Evolutionary conservation across 53 echinoderm and acorn worm genomes (phyloP).

Genomic region (Hippasteria phrygiana): DNA sequence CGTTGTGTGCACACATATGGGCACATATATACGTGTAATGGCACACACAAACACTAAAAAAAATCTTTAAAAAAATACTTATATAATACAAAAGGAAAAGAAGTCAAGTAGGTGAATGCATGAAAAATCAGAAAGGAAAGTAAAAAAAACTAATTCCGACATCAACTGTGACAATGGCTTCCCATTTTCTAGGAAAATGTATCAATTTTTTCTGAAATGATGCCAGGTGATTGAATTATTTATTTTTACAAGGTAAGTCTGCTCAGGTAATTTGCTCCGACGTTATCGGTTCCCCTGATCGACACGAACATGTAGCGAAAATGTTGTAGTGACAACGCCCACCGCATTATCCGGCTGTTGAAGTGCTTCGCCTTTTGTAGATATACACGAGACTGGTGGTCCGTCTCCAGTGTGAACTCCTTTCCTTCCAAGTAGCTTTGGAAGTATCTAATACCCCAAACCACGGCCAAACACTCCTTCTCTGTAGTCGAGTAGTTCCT

Average conservation of each 20-base stretch:
- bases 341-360: conserved; percentile 3
- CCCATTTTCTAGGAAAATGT: conserved; percentile 2
- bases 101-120: no score
- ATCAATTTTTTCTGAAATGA: not conserved
- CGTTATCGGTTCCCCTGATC: conserved; percentile 8
- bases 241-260: not conserved
- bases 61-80: no score
- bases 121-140: no score
- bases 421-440: conserved; percentile 19
- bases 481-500: not conserved
- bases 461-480: conserved; percentile 31
- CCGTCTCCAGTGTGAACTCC: conserved; percentile 23
- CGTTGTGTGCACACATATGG: no score
- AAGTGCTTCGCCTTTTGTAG: not conserved
- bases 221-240: not conserved
- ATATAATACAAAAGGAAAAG: no score
- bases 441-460: conserved; percentile 38
- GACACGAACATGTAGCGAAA: not conserved
- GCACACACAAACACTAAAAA: no score
- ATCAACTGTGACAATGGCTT: not conserved
- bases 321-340: not conserved
- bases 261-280: conserved; percentile 59
- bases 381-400: conserved; percentile 5
- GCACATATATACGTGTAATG: no score
- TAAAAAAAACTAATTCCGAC: not conserved